Base-by-base conservation (phyloP, 2,113 vertebrate genomes). In the Carlito syrichta region DNA sequence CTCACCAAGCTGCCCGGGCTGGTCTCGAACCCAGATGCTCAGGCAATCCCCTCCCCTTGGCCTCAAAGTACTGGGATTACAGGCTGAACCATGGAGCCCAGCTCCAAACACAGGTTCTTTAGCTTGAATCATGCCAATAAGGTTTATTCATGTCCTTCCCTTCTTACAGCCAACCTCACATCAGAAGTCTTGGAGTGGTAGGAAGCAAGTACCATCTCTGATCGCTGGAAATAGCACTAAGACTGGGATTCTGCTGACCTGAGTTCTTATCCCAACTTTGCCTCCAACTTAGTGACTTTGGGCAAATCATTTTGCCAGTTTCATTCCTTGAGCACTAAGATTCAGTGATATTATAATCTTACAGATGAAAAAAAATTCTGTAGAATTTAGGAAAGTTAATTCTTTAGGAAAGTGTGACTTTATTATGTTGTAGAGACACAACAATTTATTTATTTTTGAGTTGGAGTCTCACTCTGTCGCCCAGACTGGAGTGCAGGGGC, bases 371-470 rank as follows among this genome's bases (percentile, higher is more conserved):
- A 71, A 40, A 60, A 78, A 56, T 25, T 66, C 71, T 94, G n/a
- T n/a, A 66, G 52, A 71, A 88, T 86, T 94, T 54, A 73, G 54
- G 13, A 60, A 83, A 43, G 50, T 74, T 74, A 16, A 87, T 79
- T 93, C 8, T 92, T 87, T 91, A 30, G 43, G 40, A 88, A 91
- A 93, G 40, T 27, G 91, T 85, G n/a, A n/a, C n/a, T n/a, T 66
- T 88, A 79, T 23, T 17, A 73, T 62, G 20, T 62, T 86, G 23
- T 85, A 13, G 56, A 79, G 52, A 86, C 30, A 89, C 52, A 32
- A 60, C n/a, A 78, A 7, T 32, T 32, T 63, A n/a, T n/a, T n/a
- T n/a, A n/a, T n/a, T n/a, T n/a, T n/a, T n/a, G n/a, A n/a, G n/a
- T n/a, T n/a, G n/a, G n/a, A n/a, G n/a, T n/a, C n/a, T n/a, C n/a